Percentiles rank a stretch among this genome's conserved stretches.
Conservation (phyloP, 2,888 invertebrate species). For the Ochlodes sylvanus region DNA sequence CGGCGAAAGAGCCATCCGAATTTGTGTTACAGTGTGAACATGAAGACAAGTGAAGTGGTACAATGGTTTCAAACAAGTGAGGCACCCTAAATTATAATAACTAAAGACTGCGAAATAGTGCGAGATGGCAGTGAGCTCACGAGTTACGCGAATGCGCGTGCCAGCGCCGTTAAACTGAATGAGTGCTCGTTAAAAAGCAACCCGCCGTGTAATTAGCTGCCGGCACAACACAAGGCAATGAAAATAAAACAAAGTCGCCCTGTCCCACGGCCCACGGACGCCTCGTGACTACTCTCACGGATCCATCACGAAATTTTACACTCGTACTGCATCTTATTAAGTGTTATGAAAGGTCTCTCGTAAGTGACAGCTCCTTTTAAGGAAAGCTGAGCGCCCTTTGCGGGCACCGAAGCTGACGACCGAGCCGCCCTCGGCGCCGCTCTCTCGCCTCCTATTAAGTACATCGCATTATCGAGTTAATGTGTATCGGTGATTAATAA, state of each 20-base stretch:
- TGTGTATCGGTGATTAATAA: slow-evolving; percentile 34
- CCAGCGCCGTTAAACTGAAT: slow-evolving; percentile 72
- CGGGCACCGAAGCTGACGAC: slow-evolving; percentile 44
- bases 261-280: slow-evolving; percentile 70
- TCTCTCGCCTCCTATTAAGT: slow-evolving; percentile 39
- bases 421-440: slow-evolving; percentile 45
- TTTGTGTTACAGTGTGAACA: no score
- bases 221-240: slow-evolving; percentile 61
- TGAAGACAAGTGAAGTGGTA: neutral
- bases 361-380: slow-evolving; percentile 76
- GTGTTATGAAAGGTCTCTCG: slow-evolving; percentile 75
- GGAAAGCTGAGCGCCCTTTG: slow-evolving; percentile 59
- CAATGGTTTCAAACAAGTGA: neutral
- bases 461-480: slow-evolving; percentile 37
- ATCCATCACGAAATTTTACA: slow-evolving; percentile 80
- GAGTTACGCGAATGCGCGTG: slow-evolving; percentile 49
- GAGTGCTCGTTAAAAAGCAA: slow-evolving; percentile 76
- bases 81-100: no score
- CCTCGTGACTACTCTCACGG: slow-evolving; percentile 77
- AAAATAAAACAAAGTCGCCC: slow-evolving; percentile 68
- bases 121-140: neutral
- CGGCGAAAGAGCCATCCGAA: no score
- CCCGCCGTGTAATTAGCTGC: slow-evolving; percentile 75
- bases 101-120: neutral
- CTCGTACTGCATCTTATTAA: slow-evolving; percentile 75